phyloP scores from a whole-genome alignment of 2,797 vertebrate species.

The Ammospiza maritima region DNA sequence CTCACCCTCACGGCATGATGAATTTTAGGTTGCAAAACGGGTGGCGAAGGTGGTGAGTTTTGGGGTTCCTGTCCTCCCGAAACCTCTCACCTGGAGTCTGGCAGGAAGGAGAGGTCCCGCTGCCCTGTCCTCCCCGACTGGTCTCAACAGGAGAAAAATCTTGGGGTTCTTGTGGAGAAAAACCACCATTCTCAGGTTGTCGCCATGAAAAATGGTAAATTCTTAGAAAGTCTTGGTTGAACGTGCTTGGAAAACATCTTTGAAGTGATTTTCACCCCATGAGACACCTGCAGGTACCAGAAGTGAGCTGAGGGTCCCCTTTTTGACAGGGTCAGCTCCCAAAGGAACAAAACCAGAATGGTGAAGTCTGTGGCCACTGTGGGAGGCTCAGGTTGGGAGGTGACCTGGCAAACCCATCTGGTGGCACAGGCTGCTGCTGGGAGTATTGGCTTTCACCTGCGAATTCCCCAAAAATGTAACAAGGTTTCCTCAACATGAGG shows the following conservation, averaged over 20 bases:
- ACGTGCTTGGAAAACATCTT: accelerated
- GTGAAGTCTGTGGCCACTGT: neutral
- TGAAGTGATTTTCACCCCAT: accelerated
- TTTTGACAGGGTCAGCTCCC: neutral
- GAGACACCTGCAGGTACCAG: neutral
- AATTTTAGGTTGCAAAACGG: slow-evolving; percentile 36
- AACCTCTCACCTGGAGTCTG: neutral
- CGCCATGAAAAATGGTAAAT: accelerated
- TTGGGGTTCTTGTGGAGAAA: neutral
- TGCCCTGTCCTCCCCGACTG: accelerated
- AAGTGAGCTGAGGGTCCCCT: neutral
- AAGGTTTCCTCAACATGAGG: accelerated
- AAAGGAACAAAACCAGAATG: neutral
- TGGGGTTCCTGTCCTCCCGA: neutral
- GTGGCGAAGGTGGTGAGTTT: neutral
- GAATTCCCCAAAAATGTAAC: accelerated
- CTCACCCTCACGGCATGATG: slow-evolving; percentile 5
- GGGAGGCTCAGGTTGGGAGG: neutral
- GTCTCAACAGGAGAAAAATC: neutral
- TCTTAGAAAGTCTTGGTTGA: neutral
- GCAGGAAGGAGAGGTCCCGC: neutral
- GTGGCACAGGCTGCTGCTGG: neutral
- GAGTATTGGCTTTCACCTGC: neutral
- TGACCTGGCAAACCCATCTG: neutral
- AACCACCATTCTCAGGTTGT: accelerated